Conservation (phyloP, 2,888 invertebrate species). For the Sphaerophoria taeniata region DNA sequence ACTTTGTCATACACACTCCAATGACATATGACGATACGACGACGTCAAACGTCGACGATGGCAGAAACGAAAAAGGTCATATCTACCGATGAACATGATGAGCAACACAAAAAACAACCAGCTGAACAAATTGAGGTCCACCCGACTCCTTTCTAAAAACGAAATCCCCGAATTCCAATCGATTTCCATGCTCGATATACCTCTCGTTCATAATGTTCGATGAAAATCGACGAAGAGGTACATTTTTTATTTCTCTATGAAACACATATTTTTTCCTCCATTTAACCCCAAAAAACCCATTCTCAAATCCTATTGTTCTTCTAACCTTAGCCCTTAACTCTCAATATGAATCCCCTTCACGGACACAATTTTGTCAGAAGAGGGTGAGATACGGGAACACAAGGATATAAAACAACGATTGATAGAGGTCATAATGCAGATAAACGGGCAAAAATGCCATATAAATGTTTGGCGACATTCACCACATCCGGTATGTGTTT, state of each 20-base stretch:
- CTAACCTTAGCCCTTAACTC: constrained; percentile 21
- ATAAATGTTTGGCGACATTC: too few species aligned
- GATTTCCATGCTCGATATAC: constrained; percentile 33
- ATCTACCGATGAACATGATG: constrained; percentile 47
- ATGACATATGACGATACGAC: constrained; percentile 41
- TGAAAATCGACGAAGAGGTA: too few species aligned
- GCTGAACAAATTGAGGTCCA: neutral
- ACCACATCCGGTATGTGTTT: too few species aligned
- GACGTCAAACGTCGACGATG: constrained; percentile 47
- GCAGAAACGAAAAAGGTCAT: constrained; percentile 59
- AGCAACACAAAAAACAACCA: constrained; percentile 5
- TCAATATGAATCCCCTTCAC: neutral
- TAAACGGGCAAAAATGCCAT: too few species aligned
- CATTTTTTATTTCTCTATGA: too few species aligned
- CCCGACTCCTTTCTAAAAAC: constrained; percentile 40
- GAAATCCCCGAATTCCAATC: constrained; percentile 60
- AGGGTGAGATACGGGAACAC: neutral
- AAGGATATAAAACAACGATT: constrained; percentile 64
- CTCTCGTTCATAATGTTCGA: too few species aligned
- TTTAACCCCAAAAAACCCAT: too few species aligned
- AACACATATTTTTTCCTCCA: too few species aligned
- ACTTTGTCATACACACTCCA: constrained; percentile 50
- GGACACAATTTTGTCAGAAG: too few species aligned
- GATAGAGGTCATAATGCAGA: too few species aligned
- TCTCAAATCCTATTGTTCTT: neutral